These are phyloP conservation scores for Tympanoctomys barrerae DNA, from an alignment of 2,797 vertebrate species.

Conservation along the genomic window DNA sequence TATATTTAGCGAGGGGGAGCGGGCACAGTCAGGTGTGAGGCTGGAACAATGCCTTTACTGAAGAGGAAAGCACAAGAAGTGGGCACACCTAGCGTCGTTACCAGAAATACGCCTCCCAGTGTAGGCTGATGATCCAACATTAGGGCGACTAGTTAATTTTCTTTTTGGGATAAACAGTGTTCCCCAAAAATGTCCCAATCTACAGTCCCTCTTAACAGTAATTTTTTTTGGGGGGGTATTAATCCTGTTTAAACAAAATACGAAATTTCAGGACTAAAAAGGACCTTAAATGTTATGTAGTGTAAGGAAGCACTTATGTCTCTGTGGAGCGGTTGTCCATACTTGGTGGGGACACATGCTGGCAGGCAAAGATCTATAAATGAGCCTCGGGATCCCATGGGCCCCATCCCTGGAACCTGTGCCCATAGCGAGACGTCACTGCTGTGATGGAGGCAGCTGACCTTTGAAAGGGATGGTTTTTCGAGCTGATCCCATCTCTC, in stretches of 20 bases:
- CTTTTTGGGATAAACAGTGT: neutral
- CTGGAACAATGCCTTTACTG: neutral
- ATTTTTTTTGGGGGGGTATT: neutral
- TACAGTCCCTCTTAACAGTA: neutral
- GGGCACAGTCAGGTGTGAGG: neutral
- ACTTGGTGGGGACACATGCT: neutral
- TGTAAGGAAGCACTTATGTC: neutral
- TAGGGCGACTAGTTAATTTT: neutral
- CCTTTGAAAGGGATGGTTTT: neutral
- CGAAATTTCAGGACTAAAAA: constrained; percentile 17
- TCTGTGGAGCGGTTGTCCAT: neutral
- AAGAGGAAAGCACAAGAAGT: neutral
- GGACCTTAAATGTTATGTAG: neutral
- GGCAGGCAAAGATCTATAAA: neutral
- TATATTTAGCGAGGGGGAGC: rapidly evolving
- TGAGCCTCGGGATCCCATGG: neutral
- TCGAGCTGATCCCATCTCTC: neutral
- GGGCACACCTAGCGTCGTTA: too few relatives aligned
- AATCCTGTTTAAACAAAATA: constrained; percentile 12
- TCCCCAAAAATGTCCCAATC: neutral
- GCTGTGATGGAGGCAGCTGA: neutral
- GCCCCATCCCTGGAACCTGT: neutral
- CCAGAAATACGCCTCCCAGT: neutral
- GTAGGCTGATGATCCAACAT: neutral
- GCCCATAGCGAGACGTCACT: too few relatives aligned